Conservation (phyloP, 2,888 invertebrate species). For the Cenopis cana region DNA sequence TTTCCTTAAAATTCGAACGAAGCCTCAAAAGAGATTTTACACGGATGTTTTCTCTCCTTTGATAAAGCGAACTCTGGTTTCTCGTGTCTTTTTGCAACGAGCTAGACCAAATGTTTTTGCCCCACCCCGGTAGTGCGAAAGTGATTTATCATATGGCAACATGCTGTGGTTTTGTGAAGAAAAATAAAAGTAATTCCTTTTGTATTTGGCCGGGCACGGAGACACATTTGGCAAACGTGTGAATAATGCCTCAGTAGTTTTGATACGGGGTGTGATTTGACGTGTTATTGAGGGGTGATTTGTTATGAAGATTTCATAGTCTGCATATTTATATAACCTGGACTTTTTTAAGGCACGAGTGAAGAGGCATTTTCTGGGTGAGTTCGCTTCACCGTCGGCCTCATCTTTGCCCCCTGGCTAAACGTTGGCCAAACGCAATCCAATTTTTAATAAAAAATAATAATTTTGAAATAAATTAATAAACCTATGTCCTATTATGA, state of each 20-base stretch:
- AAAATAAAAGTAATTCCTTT: conserved; percentile 81
- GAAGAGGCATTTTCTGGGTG: too few relatives aligned
- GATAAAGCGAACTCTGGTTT: conserved; percentile 65
- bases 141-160: conserved; percentile 82
- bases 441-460: too few relatives aligned
- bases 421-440: too few relatives aligned
- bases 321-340: too few relatives aligned
- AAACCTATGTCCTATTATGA: too few relatives aligned
- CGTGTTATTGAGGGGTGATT: conserved; percentile 22
- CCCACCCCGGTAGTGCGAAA: conserved; percentile 66
- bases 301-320: conserved; percentile 8
- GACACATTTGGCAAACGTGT: conserved; percentile 77
- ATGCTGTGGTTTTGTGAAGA: conserved; percentile 76
- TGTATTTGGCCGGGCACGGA: conserved; percentile 72
- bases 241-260: conserved; percentile 69
- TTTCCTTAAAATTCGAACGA: neutral
- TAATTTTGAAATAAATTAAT: too few relatives aligned
- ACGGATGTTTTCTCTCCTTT: conserved; percentile 54
- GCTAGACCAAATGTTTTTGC: conserved; percentile 73
- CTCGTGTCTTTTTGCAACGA: conserved; percentile 68
- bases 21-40: conserved; percentile 3
- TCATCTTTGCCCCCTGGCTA: too few relatives aligned
- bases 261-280: conserved; percentile 37
- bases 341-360: too few relatives aligned
- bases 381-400: too few relatives aligned